Evolutionary conservation across 2,888 invertebrate genomes (phyloP).

Genomic region (Digitonthophagus gazella): DNA sequence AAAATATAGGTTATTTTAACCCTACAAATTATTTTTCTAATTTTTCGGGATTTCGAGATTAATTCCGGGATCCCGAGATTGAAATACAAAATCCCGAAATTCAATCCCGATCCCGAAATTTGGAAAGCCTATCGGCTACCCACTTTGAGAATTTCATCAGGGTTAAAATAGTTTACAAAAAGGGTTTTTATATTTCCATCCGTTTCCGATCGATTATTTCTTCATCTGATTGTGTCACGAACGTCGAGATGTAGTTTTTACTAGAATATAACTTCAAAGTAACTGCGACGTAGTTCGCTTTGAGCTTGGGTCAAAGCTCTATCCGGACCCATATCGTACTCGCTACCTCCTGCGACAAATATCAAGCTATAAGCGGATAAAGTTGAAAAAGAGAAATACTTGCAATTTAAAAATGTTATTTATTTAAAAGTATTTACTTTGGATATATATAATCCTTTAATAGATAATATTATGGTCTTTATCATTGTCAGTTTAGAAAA

Average conservation of each 20-base stretch:
- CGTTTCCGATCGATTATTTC: neutral
- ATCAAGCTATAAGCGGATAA: neutral
- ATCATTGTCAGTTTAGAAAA: no score
- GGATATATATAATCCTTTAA: no score
- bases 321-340: neutral
- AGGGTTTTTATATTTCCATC: neutral
- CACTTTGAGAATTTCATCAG: neutral
- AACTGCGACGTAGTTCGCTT: neutral
- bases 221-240: neutral
- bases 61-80: no score
- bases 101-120: no score
- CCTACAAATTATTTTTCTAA: no score
- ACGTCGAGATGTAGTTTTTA: neutral
- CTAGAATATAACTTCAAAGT: neutral
- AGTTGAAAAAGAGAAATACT: neutral
- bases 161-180: neutral
- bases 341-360: neutral
- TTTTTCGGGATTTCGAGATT: no score
- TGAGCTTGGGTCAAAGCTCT: neutral
- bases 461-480: no score
- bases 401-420: neutral
- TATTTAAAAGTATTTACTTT: no score
- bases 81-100: no score
- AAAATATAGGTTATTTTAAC: no score
- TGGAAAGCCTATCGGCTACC: no score